Base-by-base conservation (phyloP, 2,113 vertebrate species). In the Piprites chloris region DNA sequence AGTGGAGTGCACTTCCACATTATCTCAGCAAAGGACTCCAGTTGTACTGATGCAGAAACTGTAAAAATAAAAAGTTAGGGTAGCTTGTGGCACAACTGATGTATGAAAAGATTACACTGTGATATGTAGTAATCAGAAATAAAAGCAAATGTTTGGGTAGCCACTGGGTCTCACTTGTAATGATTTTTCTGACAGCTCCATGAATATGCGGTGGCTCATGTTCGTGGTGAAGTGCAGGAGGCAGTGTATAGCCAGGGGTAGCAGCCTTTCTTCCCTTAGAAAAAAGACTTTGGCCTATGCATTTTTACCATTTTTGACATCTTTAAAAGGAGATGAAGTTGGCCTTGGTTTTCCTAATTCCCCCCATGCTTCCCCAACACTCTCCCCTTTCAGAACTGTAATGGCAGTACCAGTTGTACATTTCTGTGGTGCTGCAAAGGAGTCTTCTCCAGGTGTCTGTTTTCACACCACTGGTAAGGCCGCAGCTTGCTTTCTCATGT, bases 301-400 rank as follows among this genome's bases (percentile, higher is more conserved):
- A 12, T 20, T 90, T 94, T 17, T 33, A 27, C 28, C 41, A 26
- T 26, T 59, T 81, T 39, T 52, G 33, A 5, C 10, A 11, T 63
- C 23, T 86, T 71, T 66, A 19, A 81, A 89, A 67, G 39, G 7
- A 74, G 6, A 44, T 63, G 46, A 28, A 58, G 6, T 59, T 87
- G 23, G 26, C 15, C 19, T 83, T 90, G 8, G 11, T 74, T 76
- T 69, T 73, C 41, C 11, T 65, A 41, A n/a, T 78, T 7, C 7
- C 3, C 1, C 1, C 9, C 35, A 8, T 8, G 4, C 3, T 5
- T 6, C 3, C 4, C 12, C 8, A 20, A 6, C 9, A 1, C 26
- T 63, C 23, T 58, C 4, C 6, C 5, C 8, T 62, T 77, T 81
- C 59, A 50, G 61, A 68, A 85, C 32, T 0, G 0, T 27, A 24